Percentiles rank a stretch among this genome's conserved stretches.
Evolutionary conservation across 2,888 invertebrate genomes (phyloP).

Genomic region (Ormyrus thymus): DNA sequence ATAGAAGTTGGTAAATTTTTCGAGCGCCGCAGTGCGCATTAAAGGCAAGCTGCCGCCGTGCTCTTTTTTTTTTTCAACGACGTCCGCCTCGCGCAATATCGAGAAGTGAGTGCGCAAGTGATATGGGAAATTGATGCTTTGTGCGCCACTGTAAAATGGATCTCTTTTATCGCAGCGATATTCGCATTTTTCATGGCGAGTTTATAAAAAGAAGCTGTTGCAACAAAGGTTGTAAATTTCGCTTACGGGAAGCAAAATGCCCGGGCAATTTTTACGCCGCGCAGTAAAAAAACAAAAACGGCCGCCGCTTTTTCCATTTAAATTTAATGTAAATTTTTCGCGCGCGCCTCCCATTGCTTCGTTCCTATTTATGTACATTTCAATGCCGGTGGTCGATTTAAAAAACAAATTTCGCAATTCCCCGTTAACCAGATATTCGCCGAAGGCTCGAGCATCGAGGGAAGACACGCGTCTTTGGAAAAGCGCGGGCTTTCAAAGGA

Average conservation of each 20-base stretch:
- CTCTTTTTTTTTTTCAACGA: not conserved
- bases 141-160: not conserved
- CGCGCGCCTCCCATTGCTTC: no score
- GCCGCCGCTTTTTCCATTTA: not conserved
- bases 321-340: not conserved
- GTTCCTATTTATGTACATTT: no score
- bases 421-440: no score
- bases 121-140: constrained; percentile 12
- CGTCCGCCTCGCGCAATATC: not conserved
- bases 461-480: no score
- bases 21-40: not conserved
- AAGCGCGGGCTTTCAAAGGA: no score
- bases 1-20: not conserved
- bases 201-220: not conserved
- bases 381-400: no score
- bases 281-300: no score
- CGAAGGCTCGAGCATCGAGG: no score
- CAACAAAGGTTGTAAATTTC: not conserved
- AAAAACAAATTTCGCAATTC: no score
- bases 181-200: not conserved
- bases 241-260: no score
- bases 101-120: not conserved
- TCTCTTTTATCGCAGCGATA: not conserved
- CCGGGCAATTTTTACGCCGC: no score
- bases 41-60: not conserved